Conservation (phyloP, 2,113 vertebrate genomes). For the Periophthalmodon schlosseri region DNA sequence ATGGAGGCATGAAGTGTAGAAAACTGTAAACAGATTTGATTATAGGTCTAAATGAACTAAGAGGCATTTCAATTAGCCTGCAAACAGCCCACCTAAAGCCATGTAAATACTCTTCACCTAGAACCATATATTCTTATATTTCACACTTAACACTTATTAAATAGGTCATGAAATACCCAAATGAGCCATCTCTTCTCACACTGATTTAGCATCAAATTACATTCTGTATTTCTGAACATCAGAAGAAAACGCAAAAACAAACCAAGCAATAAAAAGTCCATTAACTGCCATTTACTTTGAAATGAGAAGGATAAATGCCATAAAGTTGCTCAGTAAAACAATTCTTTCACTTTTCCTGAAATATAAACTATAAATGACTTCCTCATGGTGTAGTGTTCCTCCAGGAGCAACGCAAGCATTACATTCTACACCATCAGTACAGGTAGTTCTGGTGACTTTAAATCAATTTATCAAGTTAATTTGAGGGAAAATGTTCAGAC, state of each 20-base stretch:
- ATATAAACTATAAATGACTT: constrained; percentile 3
- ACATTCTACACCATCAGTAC: constrained; percentile 8
- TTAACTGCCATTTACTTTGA: constrained; percentile 31
- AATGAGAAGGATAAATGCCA: constrained; percentile 40
- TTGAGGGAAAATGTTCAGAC: background rate
- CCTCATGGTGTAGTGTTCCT: constrained; percentile 28
- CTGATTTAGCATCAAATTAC: constrained; percentile 86
- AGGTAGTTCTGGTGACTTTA: constrained; percentile 5
- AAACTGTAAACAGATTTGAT: background rate
- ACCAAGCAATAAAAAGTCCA: constrained; percentile 68
- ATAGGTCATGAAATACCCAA: constrained; percentile 84
- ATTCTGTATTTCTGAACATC: constrained; percentile 88
- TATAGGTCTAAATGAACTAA: background rate
- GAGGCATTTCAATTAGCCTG: constrained; percentile 4
- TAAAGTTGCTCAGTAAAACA: constrained; percentile 26
- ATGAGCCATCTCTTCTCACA: constrained; percentile 82
- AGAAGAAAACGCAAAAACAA: constrained; percentile 74
- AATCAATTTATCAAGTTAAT: constrained; percentile 10
- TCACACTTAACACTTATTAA: constrained; percentile 88
- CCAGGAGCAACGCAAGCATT: constrained; percentile 53
- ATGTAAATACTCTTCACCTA: constrained; percentile 77
- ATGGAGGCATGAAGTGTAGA: background rate
- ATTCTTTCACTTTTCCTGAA: constrained; percentile 17
- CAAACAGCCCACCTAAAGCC: constrained; percentile 32
- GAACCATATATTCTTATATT: constrained; percentile 86